Base-by-base conservation (phyloP, 64 coral and sea anemone species). In the Stichodactyla helianthus region DNA sequence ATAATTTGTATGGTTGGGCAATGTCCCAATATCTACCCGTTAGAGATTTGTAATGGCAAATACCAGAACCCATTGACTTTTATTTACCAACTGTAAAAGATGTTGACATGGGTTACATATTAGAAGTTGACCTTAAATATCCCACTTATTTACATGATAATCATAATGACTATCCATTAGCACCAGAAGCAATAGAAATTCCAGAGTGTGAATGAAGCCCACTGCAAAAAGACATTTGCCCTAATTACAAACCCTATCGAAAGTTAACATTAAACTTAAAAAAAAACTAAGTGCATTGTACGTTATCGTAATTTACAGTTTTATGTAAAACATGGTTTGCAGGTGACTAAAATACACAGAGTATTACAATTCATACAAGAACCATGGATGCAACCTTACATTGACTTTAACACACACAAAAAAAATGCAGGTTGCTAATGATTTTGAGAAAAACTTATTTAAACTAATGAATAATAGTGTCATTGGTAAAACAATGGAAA, bases 1-100 rank as follows among this genome's bases (percentile, higher is more conserved):
- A 84, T 23, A 58, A 84, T 84, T 27, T 84, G 0, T 84, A 84
- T 20, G 52, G 51, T 11, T 58, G 53, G 82, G 82, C 82, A 14
- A 59, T 84, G 82, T 2, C 0, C 25, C 51, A 53, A 84, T 18
- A 8, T 84, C 31, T 82, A 11, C 79, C 79, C 26, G 51, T 50
- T 82, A 15, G 50, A 35, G 8, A 51, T 4, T 82, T 82, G 6
- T 35, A 51, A 35, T 82, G 79, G n/a, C n/a, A n/a, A n/a, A n/a
- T n/a, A n/a, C n/a, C n/a, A n/a, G n/a, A n/a, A n/a, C n/a, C n/a
- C n/a, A n/a, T n/a, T n/a, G 79, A 82, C 51, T n/a, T n/a, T n/a
- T 62, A 62, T 10, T 10, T 18, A 62, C 8, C 59, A 62, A 62
- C 59, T 62, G 18, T n/a, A 62, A 62, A 62, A 10, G 59, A 62